A percentile compares a stretch with the other conserved stretches of the same genome.
Conservation (phyloP, 2,113 vertebrate genomes). For the Vimba vimba region DNA sequence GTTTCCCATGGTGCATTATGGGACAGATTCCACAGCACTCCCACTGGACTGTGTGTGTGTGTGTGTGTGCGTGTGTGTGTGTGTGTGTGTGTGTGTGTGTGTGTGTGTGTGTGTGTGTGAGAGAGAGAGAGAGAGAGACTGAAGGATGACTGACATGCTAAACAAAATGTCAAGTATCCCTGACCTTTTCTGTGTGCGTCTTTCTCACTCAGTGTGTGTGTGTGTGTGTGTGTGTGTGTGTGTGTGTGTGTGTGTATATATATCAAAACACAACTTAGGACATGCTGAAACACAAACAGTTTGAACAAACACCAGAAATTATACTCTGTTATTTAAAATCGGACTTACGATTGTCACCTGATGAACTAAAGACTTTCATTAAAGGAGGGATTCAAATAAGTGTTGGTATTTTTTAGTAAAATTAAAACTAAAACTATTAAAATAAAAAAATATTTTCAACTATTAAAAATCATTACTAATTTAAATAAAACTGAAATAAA, state of each 20-base stretch:
- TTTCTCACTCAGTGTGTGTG: not conserved
- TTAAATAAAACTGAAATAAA: not conserved
- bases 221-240: conserved; percentile 8
- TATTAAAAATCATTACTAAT: no score
- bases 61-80: not conserved
- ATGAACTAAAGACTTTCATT: not conserved
- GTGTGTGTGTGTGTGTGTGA: not conserved
- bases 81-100: not conserved
- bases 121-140: not conserved
- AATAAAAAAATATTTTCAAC: no score
- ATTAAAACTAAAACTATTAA: not conserved
- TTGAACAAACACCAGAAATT: not conserved
- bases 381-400: not conserved
- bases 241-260: not conserved
- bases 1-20: conserved; percentile 40
- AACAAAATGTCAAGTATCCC: conserved; percentile 24
- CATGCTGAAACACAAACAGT: not conserved
- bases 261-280: not conserved
- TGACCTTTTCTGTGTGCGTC: not conserved
- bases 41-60: conserved; percentile 22
- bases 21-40: conserved; percentile 34
- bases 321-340: not conserved
- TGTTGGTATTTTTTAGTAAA: not conserved
- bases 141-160: conserved; percentile 20
- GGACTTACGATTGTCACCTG: not conserved